Conservation (phyloP, 2,113 vertebrate genomes). For the Parus major region DNA sequence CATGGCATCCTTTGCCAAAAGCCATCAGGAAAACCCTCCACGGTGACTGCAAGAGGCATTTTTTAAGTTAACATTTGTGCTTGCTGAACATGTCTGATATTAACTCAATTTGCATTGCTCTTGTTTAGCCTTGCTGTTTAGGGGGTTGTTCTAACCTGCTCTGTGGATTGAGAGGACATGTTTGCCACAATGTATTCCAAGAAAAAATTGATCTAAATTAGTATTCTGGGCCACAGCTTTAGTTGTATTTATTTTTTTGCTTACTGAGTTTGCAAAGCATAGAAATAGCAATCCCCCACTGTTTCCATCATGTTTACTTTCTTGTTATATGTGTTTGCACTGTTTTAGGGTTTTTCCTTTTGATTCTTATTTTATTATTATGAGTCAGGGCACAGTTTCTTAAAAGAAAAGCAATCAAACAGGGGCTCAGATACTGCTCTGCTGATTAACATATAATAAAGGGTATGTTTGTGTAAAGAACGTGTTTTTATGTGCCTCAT, state of each 20-base stretch:
- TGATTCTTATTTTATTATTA: slow-evolving; percentile 26
- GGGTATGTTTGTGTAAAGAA: background rate
- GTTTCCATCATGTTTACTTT: background rate
- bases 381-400: slow-evolving; percentile 15
- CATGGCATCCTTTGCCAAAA: background rate
- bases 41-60: background rate
- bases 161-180: background rate
- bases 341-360: background rate
- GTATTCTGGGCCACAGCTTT: background rate
- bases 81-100: background rate
- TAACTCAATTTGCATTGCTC: slow-evolving; percentile 47
- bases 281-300: background rate
- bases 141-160: background rate
- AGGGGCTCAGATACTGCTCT: background rate
- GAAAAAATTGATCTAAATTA: background rate
- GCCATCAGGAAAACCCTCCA: background rate
- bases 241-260: background rate
- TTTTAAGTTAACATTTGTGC: background rate
- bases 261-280: background rate
- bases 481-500: background rate
- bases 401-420: slow-evolving; percentile 16
- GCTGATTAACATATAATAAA: background rate
- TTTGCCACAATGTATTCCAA: background rate
- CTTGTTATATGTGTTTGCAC: background rate
- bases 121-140: slow-evolving; percentile 45